Base-by-base conservation (phyloP, 2,113 vertebrate species). In the Steatornis caripensis region DNA sequence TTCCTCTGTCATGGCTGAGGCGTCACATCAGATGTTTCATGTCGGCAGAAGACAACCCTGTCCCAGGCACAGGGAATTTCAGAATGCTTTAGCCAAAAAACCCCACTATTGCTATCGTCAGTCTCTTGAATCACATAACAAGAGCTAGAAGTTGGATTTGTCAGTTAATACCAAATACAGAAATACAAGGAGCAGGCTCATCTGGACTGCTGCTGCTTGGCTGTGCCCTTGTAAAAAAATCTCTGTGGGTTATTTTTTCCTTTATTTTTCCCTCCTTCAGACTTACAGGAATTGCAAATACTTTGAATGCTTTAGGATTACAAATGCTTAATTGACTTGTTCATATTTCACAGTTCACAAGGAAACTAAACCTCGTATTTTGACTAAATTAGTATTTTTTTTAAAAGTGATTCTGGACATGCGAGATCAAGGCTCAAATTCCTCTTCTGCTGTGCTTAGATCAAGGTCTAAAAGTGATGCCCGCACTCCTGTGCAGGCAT, bases 401-500 rank as follows among this genome's bases (percentile, higher is more conserved):
- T 57, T n/a, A n/a, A 34, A 27, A 34, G 19, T 15, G 20, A 12
- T 48, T 8, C 70, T 61, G 9, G 37, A 24, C 34, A 4, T 37
- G 30, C 0, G 2, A 30, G 20, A 1, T 29, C 16, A 16, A 23
- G 64, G 23, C 45, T 76, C 14, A 21, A 26, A 32, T 69, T 80
- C 13, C 7, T 51, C 11, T 43, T 15, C 6, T 49, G 57, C 53
- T 43, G 12, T 71, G 61, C n/a, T 18, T 21, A 43, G 43, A 3
- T 29, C n/a, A n/a, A 17, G 19, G 16, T 64, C 8, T 58, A 2
- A 5, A 26, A 5, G 3, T 3, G 20, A 26, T 39, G 51, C 41
- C 51, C 14, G 17, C 7, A 0, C 4, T 39, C 23, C 58, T 6
- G 37, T 36, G 32, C 34, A 11, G 0, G 0, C 22, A 0, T 0